phyloP scores from a whole-genome alignment of 2,888 invertebrate species.

The Xestia sexstrigata region DNA sequence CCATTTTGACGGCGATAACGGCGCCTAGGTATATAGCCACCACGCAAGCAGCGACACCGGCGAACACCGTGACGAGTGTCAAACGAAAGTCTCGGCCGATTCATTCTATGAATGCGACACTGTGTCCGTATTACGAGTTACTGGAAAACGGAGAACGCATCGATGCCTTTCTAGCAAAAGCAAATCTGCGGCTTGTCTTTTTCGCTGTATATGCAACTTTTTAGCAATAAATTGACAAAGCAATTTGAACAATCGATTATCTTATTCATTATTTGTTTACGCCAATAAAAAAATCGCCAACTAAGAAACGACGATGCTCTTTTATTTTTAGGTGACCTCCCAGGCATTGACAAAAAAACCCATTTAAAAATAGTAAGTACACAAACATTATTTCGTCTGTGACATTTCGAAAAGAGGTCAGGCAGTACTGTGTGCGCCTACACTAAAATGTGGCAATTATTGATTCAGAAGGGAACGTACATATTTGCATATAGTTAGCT shows the following conservation, averaged over 20 bases:
- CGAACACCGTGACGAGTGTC: constrained; percentile 60
- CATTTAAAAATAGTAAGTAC: constrained; percentile 37
- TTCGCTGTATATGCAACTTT: constrained; percentile 31
- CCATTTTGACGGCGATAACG: constrained; percentile 86
- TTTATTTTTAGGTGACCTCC: constrained; percentile 50
- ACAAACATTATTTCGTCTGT: constrained; percentile 20
- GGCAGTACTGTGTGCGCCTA: background rate
- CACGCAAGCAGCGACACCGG: constrained; percentile 58
- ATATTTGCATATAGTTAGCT: constrained; percentile 30
- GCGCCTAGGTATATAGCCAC: constrained; percentile 75
- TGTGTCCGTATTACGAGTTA: constrained; percentile 44
- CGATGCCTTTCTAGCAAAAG: constrained; percentile 45
- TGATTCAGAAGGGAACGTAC: constrained; percentile 14
- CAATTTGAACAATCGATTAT: constrained; percentile 1
- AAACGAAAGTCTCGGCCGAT: constrained; percentile 41
- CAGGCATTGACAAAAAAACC: constrained; percentile 42
- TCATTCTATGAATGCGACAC: constrained; percentile 47
- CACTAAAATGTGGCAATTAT: constrained; percentile 10
- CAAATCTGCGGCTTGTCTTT: constrained; percentile 30
- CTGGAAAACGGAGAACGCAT: constrained; percentile 49
- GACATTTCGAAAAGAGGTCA: constrained; percentile 49
- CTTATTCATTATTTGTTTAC: constrained; percentile 11
- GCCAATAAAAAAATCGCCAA: background rate
- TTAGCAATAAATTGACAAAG: constrained; percentile 1
- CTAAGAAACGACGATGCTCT: constrained; percentile 8